These are phyloP conservation scores for Exocentrus adspersus DNA, from an alignment of 2,888 invertebrate genomes.

Conservation along the genomic window DNA sequence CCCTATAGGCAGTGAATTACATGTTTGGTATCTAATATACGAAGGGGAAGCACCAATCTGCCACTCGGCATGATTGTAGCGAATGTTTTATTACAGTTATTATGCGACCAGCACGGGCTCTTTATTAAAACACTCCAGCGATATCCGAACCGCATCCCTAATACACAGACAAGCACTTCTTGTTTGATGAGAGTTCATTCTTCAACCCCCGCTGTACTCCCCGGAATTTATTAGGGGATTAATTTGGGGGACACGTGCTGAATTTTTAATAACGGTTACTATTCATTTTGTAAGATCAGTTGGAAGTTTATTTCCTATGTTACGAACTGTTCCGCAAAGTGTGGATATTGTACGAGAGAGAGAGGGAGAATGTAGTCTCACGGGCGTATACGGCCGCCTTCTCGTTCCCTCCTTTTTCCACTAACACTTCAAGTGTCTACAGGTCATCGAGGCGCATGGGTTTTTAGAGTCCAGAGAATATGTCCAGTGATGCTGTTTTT, in stretches of 20 bases:
- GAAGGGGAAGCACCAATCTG: slow-evolving; percentile 41
- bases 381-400: too few relatives aligned
- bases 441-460: too few relatives aligned
- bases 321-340: too few relatives aligned
- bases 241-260: slow-evolving; percentile 8
- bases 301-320: too few relatives aligned
- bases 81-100: slow-evolving; percentile 56
- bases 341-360: too few relatives aligned
- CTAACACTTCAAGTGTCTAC: too few relatives aligned
- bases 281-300: too few relatives aligned
- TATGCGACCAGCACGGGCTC: slow-evolving; percentile 50
- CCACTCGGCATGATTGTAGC: slow-evolving; percentile 43
- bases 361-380: too few relatives aligned
- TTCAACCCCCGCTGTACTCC: slow-evolving; percentile 28
- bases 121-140: slow-evolving; percentile 52
- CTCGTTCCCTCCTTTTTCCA: too few relatives aligned
- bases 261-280: neutral
- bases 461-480: neutral
- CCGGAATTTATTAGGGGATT: slow-evolving; percentile 29
- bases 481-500: too few relatives aligned
- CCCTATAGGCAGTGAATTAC: slow-evolving; percentile 49
- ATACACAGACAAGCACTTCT: slow-evolving; percentile 42
- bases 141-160: slow-evolving; percentile 44
- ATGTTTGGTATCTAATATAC: slow-evolving; percentile 56
- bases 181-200: slow-evolving; percentile 41